phyloP scores from a whole-genome alignment of 1,140 invertebrate genomes.

The Drosophila ficusphila region DNA sequence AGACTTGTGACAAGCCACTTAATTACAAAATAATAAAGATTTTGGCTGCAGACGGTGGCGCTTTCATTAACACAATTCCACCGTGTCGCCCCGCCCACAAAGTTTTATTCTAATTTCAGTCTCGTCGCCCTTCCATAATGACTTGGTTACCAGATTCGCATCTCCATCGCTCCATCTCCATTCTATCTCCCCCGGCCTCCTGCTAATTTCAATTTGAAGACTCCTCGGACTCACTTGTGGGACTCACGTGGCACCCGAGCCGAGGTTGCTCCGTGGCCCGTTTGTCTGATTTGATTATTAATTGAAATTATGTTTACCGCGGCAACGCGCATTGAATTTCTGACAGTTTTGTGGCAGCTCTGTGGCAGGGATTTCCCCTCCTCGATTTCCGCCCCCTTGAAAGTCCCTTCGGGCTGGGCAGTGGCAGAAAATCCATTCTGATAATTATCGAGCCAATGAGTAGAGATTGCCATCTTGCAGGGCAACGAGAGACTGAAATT shows the following conservation, averaged over 20 bases:
- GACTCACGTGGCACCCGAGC: conserved; percentile 35
- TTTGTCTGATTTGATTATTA: conserved; percentile 75
- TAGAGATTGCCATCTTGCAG: conserved; percentile 2
- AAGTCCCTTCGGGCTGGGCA: conserved; percentile 17
- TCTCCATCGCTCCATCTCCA: background rate
- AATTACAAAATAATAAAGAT: conserved; percentile 83
- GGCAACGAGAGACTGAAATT: background rate
- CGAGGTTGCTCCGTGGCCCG: conserved; percentile 37
- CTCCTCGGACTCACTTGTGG: conserved; percentile 48
- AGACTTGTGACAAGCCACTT: conserved; percentile 70
- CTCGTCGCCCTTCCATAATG: conserved; percentile 54
- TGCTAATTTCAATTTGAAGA: conserved; percentile 75
- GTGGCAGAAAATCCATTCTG: conserved; percentile 47
- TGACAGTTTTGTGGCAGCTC: conserved; percentile 73
- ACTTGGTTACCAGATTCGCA: conserved; percentile 63
- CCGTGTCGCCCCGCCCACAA: conserved; percentile 4
- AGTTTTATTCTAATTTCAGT: conserved; percentile 70
- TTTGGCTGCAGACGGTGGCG: conserved; percentile 55
- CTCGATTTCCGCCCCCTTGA: conserved; percentile 2
- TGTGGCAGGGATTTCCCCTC: conserved; percentile 22
- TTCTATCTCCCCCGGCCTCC: conserved; percentile 26
- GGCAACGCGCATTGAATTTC: conserved; percentile 69
- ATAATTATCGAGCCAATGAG: conserved; percentile 10
- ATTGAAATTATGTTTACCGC: conserved; percentile 74
- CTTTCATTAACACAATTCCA: conserved; percentile 74